Evolutionary conservation across 2,888 invertebrate species (phyloP).

Genomic region (Steinernema hermaphroditum): DNA sequence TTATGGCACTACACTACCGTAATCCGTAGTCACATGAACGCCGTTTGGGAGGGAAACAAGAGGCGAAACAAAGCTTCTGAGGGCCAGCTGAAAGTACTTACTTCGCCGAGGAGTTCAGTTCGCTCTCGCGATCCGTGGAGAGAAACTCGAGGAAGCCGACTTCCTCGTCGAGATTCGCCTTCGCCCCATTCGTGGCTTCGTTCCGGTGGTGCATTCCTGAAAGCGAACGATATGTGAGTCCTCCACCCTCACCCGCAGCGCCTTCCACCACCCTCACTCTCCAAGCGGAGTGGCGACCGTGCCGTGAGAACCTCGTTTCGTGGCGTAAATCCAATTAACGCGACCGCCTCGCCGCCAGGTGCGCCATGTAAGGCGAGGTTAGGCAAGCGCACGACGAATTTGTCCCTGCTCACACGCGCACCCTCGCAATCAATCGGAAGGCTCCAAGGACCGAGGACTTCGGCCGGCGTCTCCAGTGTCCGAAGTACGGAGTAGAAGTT

Average conservation of each 20-base stretch:
- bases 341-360: constrained; percentile 24
- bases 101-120: not conserved
- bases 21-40: too few species aligned
- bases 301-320: constrained; percentile 12
- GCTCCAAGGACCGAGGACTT: too few species aligned
- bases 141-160: constrained; percentile 19
- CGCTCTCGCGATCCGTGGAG: not conserved
- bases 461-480: too few species aligned
- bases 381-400: not conserved
- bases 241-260: constrained; percentile 19
- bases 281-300: not conserved
- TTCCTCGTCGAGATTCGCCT: constrained; percentile 16
- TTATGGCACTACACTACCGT: too few species aligned
- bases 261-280: not conserved
- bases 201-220: constrained; percentile 10
- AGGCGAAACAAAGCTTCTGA: too few species aligned
- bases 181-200: not conserved
- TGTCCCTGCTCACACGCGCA: not conserved
- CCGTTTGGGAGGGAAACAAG: too few species aligned
- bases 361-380: constrained; percentile 16
- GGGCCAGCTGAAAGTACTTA: not conserved
- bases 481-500: too few species aligned
- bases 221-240: not conserved
- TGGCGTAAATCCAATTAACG: constrained; percentile 20
- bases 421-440: too few species aligned